Evolutionary conservation across 2,797 vertebrate species (phyloP), one percentile per base, ranked within the genome.

Genomic region (Chromis chromis): DNA sequence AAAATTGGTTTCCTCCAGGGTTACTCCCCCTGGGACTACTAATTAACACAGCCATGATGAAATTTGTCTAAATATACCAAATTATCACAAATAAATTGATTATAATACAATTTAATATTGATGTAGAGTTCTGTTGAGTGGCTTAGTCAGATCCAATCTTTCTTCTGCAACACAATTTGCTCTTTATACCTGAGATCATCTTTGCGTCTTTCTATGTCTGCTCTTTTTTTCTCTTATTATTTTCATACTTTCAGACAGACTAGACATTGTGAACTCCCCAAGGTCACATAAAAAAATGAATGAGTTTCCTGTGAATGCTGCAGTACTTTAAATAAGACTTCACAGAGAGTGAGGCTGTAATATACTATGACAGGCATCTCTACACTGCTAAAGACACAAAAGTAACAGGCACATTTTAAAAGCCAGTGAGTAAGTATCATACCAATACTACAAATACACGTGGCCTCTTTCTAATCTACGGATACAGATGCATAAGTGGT

Each of bases 271-370:
- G 56, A 79, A 63, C 61, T 61, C 46, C 11, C 59, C 39, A 54
- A 62, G 73, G 44, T 70, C 64, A 77, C 46, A 64, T 70, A 16
- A 79, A 87, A n/a, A 81, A 72, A 76, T 68, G 1, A 58, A 80
- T 65, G 55, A 71, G 24, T 19, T 40, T 57, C 17, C 25, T 21
- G 22, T 31, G 17, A 28, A 69, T 69, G 59, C 19, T 56, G 48
- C 49, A 36, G 46, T 6, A 27, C 3, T 25, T 21, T 8, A 19
- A 64, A 33, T 46, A 27, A 17, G 44, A 61, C 25, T 21, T 21
- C 1, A 27, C 27, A 31, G 5, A 56, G 22, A 46, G 48, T 50
- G 19, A 48, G n/a, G 46, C 19, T 31, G 8, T 42, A 17, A 61
- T 36, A 44, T 16, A 54, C 46, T 33, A 4, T 11, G 25, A 53